These are phyloP conservation scores for Fabriciana adippe DNA, from an alignment of 2,888 invertebrate species.

Conservation along the genomic window DNA sequence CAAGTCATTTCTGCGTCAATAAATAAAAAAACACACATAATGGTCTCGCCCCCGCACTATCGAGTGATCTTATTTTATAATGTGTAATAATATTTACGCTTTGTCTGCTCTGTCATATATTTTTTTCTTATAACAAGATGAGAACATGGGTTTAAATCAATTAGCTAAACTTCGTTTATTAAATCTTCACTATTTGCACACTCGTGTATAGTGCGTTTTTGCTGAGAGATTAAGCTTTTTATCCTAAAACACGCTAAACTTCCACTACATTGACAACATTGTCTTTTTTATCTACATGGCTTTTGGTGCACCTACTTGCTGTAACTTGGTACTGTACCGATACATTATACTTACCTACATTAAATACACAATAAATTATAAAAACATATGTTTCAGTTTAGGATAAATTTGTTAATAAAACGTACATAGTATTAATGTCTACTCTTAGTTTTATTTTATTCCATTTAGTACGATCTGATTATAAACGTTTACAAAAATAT, in stretches of 20 bases:
- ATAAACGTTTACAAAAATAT: background rate
- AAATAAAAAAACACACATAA: background rate
- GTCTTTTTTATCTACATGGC: slow-evolving; percentile 12
- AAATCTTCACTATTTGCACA: slow-evolving; percentile 1
- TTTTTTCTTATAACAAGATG: background rate
- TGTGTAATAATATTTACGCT: slow-evolving; percentile 50
- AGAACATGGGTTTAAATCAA: background rate
- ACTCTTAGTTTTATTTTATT: no score
- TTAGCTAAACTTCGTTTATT: background rate
- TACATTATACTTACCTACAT: slow-evolving; percentile 3
- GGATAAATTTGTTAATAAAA: no score
- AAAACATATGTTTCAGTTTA: no score
- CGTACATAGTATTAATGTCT: no score
- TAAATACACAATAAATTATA: background rate
- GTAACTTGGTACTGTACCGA: slow-evolving; percentile 15
- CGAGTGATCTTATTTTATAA: slow-evolving; percentile 1
- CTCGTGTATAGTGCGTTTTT: background rate
- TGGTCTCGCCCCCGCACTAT: background rate
- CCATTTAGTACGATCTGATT: background rate
- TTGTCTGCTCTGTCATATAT: slow-evolving; percentile 55
- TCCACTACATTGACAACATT: slow-evolving; percentile 16
- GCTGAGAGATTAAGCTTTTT: slow-evolving; percentile 10
- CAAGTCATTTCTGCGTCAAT: slow-evolving; percentile 15
- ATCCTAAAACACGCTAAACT: slow-evolving; percentile 20
- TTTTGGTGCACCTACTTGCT: slow-evolving; percentile 27